Base-by-base conservation (phyloP, 2,888 invertebrate genomes). In the Anthrax anthrax region DNA sequence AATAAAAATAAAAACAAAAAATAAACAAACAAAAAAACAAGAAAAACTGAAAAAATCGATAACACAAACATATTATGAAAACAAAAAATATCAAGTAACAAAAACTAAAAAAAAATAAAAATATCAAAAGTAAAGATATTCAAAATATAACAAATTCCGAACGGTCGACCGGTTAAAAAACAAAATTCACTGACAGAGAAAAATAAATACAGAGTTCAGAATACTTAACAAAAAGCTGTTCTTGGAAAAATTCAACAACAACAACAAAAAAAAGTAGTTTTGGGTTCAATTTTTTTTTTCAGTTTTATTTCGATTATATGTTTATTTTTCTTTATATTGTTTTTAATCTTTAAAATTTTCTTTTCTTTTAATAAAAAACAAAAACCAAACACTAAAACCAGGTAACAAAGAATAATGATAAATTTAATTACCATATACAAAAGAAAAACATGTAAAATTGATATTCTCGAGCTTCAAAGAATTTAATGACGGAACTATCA, bases 1-100 rank as follows among this genome's bases (percentile, higher is more conserved):
- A 32, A 32, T 32, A 32, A 32, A 32, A 12, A 32, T 4, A 10
- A 38, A 4, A 18, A 38, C 18, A 18, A 38, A 13, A 37, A 37
- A 37, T 32, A 43, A 40, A 43, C 17, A 37, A 47, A 43, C n/a
- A 39, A 43, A 37, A 34, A 44, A 41, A 40, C 14, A 19, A 39
- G 27, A 37, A 29, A 41, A 43, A 43, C 29, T 36, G 13, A 12
- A 46, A 37, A 41, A 44, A 44, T 32, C 29, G 4, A 42, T 32
- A 46, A 38, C 41, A 17, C 18, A 36, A 43, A 39, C 32, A 47
- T 23, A 36, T n/a, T n/a, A n/a, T n/a, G n/a, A n/a, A n/a, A n/a
- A 38, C 14, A 14, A 18, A 18, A 1, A 38, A 17, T 18, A 18
- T 18, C 8, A 3, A 32, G 12, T 32, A 1, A 32, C 8, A 18